Base-by-base conservation (phyloP, 2,888 invertebrate species). In the Plagodis pulveraria region DNA sequence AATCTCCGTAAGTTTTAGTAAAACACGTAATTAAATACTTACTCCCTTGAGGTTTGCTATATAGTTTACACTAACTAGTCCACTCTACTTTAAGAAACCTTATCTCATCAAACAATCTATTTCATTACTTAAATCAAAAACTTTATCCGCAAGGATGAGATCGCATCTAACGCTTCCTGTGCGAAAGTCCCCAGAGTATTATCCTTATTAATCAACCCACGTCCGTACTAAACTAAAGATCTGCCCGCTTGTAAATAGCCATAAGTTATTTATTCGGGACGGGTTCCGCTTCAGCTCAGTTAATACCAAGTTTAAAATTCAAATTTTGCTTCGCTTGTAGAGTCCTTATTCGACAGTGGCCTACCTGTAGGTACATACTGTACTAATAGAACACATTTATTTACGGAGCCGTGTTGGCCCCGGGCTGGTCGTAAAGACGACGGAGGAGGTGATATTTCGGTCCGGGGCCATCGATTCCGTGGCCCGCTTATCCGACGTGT, bases 311-410 rank as follows among this genome's bases (percentile, higher is more conserved):
- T 63, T 64, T 63, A 61, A 66, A 62, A 68, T 68, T 66, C 62
- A 65, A 67, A 67, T 67, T 67, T 51, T 54, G 60, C 58, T 56
- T 58, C 44, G 62, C 66, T 50, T 47, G 62, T 40, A 59, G 52
- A 63, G 56, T 47, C 43, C 52, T 43, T 60, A 62, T 64, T 66
- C 59, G 66, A 68, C 66, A 63, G 58, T 57, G 36, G 36, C 9
- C 36, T 9, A 9, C 63, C 50, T 47, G 52, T 62, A 65, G 56
- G 58, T 63, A 6, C 52, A 55, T 63, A 65, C 62, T 65, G 51
- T 62, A 66, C 64, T 64, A 68, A 68, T 68, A 68, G 64, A 64
- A 58, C 58, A 63, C 66, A 66, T 68, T 63, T 66, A 64, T 66
- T 59, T 47, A 60, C 51, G 57, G 58, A 64, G 56, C 58, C 64